A percentile compares a stretch with the other conserved stretches of the same genome.
Evolutionary conservation across 2,888 invertebrate genomes (phyloP).

Genomic region (Selenia dentaria): DNA sequence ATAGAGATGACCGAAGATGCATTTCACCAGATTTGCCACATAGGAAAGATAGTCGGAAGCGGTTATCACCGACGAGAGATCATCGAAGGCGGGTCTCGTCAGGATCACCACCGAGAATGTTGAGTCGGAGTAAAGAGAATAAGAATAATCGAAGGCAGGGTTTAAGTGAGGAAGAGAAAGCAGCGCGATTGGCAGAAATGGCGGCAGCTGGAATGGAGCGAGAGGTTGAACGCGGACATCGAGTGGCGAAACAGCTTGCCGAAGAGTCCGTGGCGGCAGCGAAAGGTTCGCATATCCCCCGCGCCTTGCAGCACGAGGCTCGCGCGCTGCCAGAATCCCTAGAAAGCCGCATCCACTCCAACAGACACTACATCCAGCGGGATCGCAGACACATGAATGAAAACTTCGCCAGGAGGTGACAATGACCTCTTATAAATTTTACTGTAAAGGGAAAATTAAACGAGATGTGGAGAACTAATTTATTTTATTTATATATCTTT

Average conservation of each 20-base stretch:
- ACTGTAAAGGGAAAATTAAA: conserved; percentile 7
- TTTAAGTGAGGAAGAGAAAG: conserved; percentile 79
- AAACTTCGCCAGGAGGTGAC: conserved; percentile 90
- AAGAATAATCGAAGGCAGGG: conserved; percentile 35
- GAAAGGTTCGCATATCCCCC: conserved; percentile 84
- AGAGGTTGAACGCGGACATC: conserved; percentile 86
- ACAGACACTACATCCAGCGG: conserved; percentile 95
- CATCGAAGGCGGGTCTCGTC: too few relatives aligned
- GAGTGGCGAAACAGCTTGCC: conserved; percentile 86
- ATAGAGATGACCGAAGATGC: background rate
- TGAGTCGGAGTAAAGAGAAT: conserved; percentile 14
- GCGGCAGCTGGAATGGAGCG: conserved; percentile 90
- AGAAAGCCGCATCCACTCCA: conserved; percentile 93
- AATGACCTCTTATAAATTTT: background rate
- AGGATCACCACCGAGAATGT: too few relatives aligned
- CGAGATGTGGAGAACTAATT: conserved; percentile 3
- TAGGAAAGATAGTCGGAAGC: background rate
- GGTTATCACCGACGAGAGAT: conserved; percentile 34
- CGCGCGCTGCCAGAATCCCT: conserved; percentile 88
- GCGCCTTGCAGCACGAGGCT: conserved; percentile 82
- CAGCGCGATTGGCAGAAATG: conserved; percentile 89
- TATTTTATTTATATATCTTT: conserved; percentile 15
- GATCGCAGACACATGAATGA: conserved; percentile 91
- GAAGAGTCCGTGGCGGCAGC: conserved; percentile 63
- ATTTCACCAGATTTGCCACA: conserved; percentile 4